Evolutionary conservation across 2,113 vertebrate genomes (phyloP).

Genomic region (Spea multiplicata): DNA sequence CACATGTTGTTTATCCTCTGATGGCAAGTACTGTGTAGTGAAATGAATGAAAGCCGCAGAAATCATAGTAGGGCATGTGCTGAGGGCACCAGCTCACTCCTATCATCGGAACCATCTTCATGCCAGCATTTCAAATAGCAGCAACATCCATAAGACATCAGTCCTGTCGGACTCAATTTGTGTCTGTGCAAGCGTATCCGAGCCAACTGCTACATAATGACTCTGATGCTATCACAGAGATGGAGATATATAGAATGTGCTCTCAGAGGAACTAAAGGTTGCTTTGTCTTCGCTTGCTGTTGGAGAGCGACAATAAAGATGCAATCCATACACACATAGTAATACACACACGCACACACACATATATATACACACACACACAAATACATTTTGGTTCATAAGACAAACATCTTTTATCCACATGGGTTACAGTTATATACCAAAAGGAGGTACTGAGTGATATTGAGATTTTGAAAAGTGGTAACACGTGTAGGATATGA

Average conservation of each 20-base stretch:
- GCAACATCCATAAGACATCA: constrained; percentile 74
- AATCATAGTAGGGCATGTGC: constrained; percentile 46
- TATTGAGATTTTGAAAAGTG: too few species aligned
- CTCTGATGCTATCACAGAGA: constrained; percentile 53
- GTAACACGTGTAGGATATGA: too few species aligned
- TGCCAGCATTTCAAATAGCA: constrained; percentile 73
- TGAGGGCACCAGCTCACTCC: constrained; percentile 51
- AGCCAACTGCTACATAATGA: constrained; percentile 72
- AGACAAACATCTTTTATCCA: too few species aligned
- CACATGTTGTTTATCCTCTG: constrained; percentile 23
- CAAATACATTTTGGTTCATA: too few species aligned
- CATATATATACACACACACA: too few species aligned
- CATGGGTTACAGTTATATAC: too few species aligned
- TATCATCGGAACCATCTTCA: constrained; percentile 58
- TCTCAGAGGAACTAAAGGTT: constrained; percentile 45
- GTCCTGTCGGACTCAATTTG: constrained; percentile 78
- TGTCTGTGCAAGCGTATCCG: constrained; percentile 67
- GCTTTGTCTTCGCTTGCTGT: constrained; percentile 17
- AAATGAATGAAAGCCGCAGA: constrained; percentile 53
- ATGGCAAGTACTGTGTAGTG: constrained; percentile 23
- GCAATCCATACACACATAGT: too few species aligned
- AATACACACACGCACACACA: too few species aligned
- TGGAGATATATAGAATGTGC: constrained; percentile 51
- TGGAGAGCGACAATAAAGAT: constrained; percentile 1
- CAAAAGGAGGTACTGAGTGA: too few species aligned